Percentiles rank a stretch among this genome's conserved stretches.
phyloP scores from a whole-genome alignment of 2,888 invertebrate genomes.

The Tribolium freemani region DNA sequence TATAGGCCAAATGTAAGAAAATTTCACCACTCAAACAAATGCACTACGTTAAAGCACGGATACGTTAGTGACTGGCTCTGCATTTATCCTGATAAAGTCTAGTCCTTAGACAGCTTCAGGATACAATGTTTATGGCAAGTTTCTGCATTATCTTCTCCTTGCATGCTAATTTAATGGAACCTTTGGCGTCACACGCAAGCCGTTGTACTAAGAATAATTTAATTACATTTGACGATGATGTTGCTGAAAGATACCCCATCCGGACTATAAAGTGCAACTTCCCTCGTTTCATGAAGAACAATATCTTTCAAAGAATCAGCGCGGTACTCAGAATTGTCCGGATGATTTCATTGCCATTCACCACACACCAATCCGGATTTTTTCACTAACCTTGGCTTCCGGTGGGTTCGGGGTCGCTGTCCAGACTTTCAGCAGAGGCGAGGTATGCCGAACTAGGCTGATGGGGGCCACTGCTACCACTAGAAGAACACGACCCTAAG shows the following conservation, averaged over 20 bases:
- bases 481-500: constrained; percentile 81
- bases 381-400: constrained; percentile 65
- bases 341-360: constrained; percentile 1
- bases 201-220: constrained; percentile 43
- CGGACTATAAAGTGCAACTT: background rate
- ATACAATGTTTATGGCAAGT: constrained; percentile 30
- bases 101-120: constrained; percentile 33
- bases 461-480: constrained; percentile 74
- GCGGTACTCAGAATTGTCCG: background rate
- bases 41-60: constrained; percentile 7
- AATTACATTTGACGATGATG: constrained; percentile 34
- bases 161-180: constrained; percentile 46
- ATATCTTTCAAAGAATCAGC: too few species aligned
- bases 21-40: constrained; percentile 20
- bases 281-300: background rate
- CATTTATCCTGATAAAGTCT: constrained; percentile 28
- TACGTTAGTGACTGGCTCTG: background rate
- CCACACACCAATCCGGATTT: constrained; percentile 24
- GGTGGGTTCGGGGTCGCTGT: constrained; percentile 79
- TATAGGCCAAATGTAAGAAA: background rate
- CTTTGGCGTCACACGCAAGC: constrained; percentile 47
- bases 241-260: background rate
- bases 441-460: constrained; percentile 81
- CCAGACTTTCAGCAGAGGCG: constrained; percentile 90
- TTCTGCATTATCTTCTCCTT: constrained; percentile 30